These are phyloP conservation scores for Phaetusa simplex DNA, from an alignment of 2,113 vertebrate genomes.

Conservation along the genomic window DNA sequence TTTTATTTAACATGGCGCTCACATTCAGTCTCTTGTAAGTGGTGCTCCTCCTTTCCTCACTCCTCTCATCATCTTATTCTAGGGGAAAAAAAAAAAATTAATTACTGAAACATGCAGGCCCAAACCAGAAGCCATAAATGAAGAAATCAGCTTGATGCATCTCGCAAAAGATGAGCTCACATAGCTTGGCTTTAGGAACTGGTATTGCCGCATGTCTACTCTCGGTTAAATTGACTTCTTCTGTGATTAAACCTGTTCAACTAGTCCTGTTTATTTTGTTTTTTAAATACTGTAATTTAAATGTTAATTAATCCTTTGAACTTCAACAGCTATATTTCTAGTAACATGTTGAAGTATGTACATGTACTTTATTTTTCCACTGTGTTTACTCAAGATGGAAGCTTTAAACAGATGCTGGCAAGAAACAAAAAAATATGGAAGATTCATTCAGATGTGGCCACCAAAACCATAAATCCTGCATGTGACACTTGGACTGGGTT, in stretches of 20 bases:
- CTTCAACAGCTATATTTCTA: neutral
- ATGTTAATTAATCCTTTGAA: conserved; percentile 20
- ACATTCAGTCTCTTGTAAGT: neutral
- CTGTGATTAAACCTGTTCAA: conserved; percentile 21
- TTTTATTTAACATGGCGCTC: neutral
- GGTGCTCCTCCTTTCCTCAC: neutral
- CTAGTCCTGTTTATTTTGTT: neutral
- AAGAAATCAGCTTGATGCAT: neutral
- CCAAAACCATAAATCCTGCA: neutral
- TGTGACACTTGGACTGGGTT: neutral
- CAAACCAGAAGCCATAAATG: neutral
- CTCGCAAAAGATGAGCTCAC: neutral
- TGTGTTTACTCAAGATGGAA: neutral
- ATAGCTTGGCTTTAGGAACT: neutral
- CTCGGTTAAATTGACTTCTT: neutral
- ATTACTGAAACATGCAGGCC: neutral
- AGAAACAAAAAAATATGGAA: neutral
- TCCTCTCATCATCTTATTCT: neutral
- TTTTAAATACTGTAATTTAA: neutral
- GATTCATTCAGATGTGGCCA: neutral
- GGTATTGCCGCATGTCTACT: neutral
- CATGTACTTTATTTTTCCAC: neutral
- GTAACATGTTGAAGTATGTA: neutral
- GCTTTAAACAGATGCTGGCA: neutral
- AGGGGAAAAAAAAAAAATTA: neutral